Evolutionary conservation across 1,140 invertebrate genomes (phyloP).

Genomic region (Rhynchophorus ferrugineus): DNA sequence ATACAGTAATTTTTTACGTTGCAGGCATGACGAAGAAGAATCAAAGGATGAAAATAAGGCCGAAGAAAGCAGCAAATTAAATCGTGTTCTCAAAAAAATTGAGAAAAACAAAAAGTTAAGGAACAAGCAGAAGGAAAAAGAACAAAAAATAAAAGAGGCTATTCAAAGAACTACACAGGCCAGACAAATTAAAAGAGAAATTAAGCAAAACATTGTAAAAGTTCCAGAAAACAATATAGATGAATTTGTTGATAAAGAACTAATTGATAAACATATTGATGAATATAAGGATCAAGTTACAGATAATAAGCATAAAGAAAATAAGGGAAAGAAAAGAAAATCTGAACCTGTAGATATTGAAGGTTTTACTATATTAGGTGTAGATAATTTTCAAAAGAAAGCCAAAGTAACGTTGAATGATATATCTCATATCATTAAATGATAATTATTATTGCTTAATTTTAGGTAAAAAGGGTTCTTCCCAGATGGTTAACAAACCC

Average conservation of each 20-base stretch:
- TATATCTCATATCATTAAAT: constrained; percentile 1
- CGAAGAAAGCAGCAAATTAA: constrained; percentile 32
- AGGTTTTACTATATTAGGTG: constrained; percentile 36
- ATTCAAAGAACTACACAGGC: constrained; percentile 22
- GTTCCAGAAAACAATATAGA: constrained; percentile 21
- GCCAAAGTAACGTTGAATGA: constrained; percentile 24
- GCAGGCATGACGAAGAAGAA: constrained; percentile 26
- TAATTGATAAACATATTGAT: neutral
- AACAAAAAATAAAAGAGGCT: constrained; percentile 15
- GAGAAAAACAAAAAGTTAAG: constrained; percentile 31
- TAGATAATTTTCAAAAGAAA: constrained; percentile 26
- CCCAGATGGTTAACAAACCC: constrained; percentile 84
- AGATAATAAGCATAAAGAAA: constrained; percentile 10
- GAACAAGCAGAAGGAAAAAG: constrained; percentile 26
- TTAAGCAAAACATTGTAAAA: constrained; percentile 13
- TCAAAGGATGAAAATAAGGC: constrained; percentile 12
- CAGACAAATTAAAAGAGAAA: constrained; percentile 20
- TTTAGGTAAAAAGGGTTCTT: constrained; percentile 52
- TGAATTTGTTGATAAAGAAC: constrained; percentile 25
- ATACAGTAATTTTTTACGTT: constrained; percentile 13
- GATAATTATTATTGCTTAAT: constrained; percentile 5
- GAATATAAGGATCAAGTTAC: neutral
- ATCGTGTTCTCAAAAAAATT: constrained; percentile 29
- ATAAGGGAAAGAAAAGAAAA: constrained; percentile 23
- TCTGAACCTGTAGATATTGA: constrained; percentile 19